Conservation (phyloP, 2,113 vertebrate genomes). For the Lophura nycthemera region DNA sequence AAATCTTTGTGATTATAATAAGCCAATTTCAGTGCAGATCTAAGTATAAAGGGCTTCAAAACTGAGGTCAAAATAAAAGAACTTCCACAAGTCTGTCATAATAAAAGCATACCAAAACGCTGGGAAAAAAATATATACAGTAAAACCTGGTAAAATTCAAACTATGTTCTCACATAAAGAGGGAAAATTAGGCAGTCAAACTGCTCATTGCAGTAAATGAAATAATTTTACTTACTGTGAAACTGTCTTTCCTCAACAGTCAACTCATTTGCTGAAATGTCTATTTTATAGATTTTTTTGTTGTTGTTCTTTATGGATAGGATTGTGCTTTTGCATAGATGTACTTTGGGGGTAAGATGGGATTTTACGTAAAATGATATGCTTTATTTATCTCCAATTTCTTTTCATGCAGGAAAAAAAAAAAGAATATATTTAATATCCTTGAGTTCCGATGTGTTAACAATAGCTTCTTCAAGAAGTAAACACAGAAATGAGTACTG, state of each 20-base stretch:
- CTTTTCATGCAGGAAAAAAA: background rate
- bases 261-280: background rate
- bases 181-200: background rate
- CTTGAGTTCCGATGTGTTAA: background rate
- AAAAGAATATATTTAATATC: background rate
- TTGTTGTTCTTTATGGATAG: background rate
- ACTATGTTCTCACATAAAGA: background rate
- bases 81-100: background rate
- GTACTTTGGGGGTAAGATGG: background rate
- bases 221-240: background rate
- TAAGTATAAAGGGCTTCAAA: background rate
- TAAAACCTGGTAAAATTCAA: background rate
- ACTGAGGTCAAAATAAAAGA: background rate
- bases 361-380: background rate
- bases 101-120: background rate
- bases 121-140: accelerated
- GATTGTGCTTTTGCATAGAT: background rate
- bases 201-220: background rate
- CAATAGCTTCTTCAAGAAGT: background rate
- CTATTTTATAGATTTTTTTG: background rate
- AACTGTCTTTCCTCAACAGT: background rate
- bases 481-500: background rate
- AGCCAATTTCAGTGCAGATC: background rate
- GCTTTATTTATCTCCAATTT: background rate
- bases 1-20: background rate